Evolutionary conservation across 2,113 vertebrate species (phyloP).

Genomic region (Cryptotis parvus): DNA sequence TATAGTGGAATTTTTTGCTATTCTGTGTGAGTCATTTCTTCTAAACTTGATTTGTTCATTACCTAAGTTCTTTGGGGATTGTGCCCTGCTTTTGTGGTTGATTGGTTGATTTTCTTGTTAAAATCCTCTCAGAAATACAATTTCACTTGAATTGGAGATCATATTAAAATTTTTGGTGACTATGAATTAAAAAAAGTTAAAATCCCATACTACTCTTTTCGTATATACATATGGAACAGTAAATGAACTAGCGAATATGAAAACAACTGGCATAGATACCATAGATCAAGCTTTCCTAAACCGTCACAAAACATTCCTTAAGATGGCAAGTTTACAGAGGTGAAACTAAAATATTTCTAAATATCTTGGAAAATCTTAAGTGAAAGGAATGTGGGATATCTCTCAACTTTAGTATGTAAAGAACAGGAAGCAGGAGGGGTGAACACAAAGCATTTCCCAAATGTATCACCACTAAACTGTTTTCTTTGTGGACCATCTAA

Average conservation of each 20-base stretch:
- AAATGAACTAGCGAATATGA: background rate
- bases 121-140: background rate
- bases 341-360: background rate
- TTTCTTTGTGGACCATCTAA: background rate
- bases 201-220: background rate
- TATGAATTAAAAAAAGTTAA: slow-evolving; percentile 4
- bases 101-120: background rate
- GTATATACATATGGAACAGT: background rate
- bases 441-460: background rate
- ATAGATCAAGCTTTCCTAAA: background rate
- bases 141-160: background rate
- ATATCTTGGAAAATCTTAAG: background rate
- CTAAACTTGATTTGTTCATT: background rate
- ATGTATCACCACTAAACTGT: background rate
- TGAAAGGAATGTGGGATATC: background rate
- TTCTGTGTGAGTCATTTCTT: background rate
- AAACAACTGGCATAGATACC: background rate
- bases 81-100: background rate
- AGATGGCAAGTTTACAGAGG: background rate
- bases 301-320: background rate
- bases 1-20: background rate
- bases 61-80: background rate
- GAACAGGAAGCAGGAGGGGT: background rate
- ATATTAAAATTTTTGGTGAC: background rate
- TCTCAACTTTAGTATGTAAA: background rate